phyloP scores from a whole-genome alignment of 2,797 vertebrate species.

The Cynopterus sphinx region DNA sequence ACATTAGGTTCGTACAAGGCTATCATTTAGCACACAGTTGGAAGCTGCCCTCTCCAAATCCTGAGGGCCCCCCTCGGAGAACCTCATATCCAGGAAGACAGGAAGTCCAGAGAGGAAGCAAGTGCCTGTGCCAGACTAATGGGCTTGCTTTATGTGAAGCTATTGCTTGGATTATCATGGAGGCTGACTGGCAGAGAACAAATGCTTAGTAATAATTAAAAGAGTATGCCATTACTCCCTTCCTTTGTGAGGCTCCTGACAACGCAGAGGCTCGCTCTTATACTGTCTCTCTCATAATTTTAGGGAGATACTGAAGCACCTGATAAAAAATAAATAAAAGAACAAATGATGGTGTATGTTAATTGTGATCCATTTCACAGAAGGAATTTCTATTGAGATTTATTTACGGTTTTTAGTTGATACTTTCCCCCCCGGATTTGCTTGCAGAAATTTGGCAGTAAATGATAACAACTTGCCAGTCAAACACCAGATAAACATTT shows the following conservation, averaged over 20 bases:
- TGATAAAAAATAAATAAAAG: conserved; percentile 11
- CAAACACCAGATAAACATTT: not conserved
- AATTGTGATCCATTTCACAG: not conserved
- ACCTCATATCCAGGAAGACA: conserved; percentile 54
- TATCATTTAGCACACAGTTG: not conserved
- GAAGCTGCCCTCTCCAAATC: not conserved
- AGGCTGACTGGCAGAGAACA: not conserved
- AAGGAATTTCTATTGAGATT: not conserved
- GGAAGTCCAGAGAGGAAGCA: conserved; percentile 56
- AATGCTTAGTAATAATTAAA: not conserved
- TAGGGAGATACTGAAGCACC: not conserved
- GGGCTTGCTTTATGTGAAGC: not conserved
- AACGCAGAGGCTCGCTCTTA: not conserved
- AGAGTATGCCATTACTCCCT: not conserved
- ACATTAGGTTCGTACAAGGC: not conserved
- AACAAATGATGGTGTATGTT: not conserved
- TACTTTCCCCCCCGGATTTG: not conserved
- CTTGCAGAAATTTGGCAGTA: conserved; percentile 44
- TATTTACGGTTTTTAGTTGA: conserved; percentile 35
- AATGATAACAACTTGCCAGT: conserved; percentile 38
- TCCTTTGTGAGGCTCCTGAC: not conserved
- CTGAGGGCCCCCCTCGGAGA: conserved; percentile 30
- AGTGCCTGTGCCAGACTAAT: not conserved
- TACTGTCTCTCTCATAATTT: not conserved
- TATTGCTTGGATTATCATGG: not conserved